phyloP scores from a whole-genome alignment of 2,888 invertebrate species.

The Amiota minor region DNA sequence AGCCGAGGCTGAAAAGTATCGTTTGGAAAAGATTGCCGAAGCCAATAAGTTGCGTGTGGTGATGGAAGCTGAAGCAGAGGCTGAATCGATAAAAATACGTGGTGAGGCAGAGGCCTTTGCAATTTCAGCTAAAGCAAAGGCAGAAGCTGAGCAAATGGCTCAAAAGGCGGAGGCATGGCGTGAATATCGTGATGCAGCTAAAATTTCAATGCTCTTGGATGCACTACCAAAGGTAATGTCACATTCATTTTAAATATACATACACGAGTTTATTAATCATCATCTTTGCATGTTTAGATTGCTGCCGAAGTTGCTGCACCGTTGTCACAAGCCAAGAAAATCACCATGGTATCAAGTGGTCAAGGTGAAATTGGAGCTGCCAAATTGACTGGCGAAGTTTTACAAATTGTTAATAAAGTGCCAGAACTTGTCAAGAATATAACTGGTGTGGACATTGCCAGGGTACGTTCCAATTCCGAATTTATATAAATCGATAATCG shows the following conservation, averaged over 20 bases:
- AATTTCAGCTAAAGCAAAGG: conserved; percentile 93
- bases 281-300: conserved; percentile 77
- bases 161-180: conserved; percentile 98
- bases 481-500: conserved; percentile 67
- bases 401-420: conserved; percentile 92
- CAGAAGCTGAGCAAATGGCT: conserved; percentile 97
- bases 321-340: conserved; percentile 92
- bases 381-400: conserved; percentile 94
- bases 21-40: conserved; percentile 93
- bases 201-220: conserved; percentile 97
- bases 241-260: background rate
- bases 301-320: conserved; percentile 98
- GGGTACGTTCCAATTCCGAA: conserved; percentile 78
- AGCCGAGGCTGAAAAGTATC: conserved; percentile 95
- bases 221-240: conserved; percentile 92
- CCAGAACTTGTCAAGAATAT: conserved; percentile 92
- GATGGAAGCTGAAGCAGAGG: conserved; percentile 96
- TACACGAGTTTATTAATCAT: background rate
- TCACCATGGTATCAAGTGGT: conserved; percentile 97
- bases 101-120: conserved; percentile 95
- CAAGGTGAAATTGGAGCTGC: conserved; percentile 93
- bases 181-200: conserved; percentile 95
- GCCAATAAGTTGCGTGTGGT: conserved; percentile 90
- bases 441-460: conserved; percentile 94
- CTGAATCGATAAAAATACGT: conserved; percentile 88